Base-by-base conservation (phyloP, 2,113 vertebrate species). In the Anoura caudifer region DNA sequence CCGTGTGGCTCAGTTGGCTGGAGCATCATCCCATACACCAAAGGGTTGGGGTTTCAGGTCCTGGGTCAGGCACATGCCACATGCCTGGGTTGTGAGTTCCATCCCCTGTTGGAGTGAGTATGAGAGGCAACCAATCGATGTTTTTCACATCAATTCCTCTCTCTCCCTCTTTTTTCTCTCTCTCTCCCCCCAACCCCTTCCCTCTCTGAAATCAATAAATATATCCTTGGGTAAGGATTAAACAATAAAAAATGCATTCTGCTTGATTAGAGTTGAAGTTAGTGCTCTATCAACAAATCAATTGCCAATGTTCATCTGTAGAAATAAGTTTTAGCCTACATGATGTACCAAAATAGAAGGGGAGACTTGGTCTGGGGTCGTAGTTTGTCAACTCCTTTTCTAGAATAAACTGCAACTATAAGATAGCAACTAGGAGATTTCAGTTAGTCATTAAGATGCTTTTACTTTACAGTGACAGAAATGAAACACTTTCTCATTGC, bases 181-280 rank as follows among this genome's bases (percentile, higher is more conserved):
- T 26, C 24, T 59, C 22, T 9, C 24, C 10, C 19, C 12, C 26
- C 28, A 12, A 63, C 13, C 11, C 61, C 61, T 5, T 31, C 4
- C 61, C 61, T 63, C 13, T 63, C 61, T 63, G 3, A 63, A 63
- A 63, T 63, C 61, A 63, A 63, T 63, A 63, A 63, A 63, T 12
- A 31, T 63, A 63, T 63, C 61, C 28, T 31, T 2, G 12, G 28
- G 12, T 63, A 12, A 63, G 12, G 26, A 63, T 31, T 63, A 63
- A 63, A 61, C 24, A 61, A 36, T 19, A 92, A 95, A 87, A 81
- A 67, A 73, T 19, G 69, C 20, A 47, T 89, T 94, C 91, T 50
- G 24, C 59, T 92, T 91, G 76, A 85, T 85, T 91, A n/a, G 70
- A 70, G 16, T 94, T 94, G 45, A 73, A 54, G 36, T 91, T 95